phyloP scores from a whole-genome alignment of 2,888 invertebrate species.

The Papilio elwesi region DNA sequence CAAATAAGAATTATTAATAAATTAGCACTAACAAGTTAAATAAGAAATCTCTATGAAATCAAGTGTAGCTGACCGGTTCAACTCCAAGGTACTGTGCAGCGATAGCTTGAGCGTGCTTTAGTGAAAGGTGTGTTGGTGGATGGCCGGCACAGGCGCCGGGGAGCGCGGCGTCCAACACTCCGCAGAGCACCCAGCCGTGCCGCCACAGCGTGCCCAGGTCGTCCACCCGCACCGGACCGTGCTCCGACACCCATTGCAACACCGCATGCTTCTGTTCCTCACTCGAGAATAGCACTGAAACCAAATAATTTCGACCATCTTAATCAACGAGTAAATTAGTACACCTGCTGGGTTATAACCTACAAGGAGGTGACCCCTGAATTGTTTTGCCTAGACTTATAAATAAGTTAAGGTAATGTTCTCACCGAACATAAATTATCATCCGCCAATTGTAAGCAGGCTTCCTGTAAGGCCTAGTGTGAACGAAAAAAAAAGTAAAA shows the following conservation, averaged over 20 bases:
- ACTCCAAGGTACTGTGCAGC: slow-evolving; percentile 86
- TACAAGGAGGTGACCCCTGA: not conserved
- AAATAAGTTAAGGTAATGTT: not conserved
- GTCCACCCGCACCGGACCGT: slow-evolving; percentile 70
- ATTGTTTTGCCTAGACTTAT: not conserved
- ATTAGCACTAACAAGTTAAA: too few relatives aligned
- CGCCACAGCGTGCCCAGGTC: slow-evolving; percentile 83
- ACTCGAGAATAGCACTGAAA: slow-evolving; percentile 75
- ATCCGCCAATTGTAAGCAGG: too few relatives aligned
- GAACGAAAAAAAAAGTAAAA: too few relatives aligned
- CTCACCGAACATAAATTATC: too few relatives aligned
- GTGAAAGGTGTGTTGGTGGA: slow-evolving; percentile 72
- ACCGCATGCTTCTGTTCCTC: slow-evolving; percentile 74
- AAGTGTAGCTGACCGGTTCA: slow-evolving; percentile 74
- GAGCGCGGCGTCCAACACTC: slow-evolving; percentile 83
- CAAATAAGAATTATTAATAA: too few relatives aligned
- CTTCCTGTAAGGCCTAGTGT: too few relatives aligned
- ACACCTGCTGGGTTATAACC: too few relatives aligned
- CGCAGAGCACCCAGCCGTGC: slow-evolving; percentile 85
- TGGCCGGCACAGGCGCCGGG: slow-evolving; percentile 86
- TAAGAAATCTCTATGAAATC: not conserved
- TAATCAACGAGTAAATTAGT: not conserved
- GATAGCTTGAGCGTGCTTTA: slow-evolving; percentile 84
- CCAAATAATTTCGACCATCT: not conserved
- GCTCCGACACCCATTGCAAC: slow-evolving; percentile 73